These are phyloP conservation scores for Laterallus jamaicensis DNA, from an alignment of 2,113 vertebrate genomes.

Conservation along the genomic window DNA sequence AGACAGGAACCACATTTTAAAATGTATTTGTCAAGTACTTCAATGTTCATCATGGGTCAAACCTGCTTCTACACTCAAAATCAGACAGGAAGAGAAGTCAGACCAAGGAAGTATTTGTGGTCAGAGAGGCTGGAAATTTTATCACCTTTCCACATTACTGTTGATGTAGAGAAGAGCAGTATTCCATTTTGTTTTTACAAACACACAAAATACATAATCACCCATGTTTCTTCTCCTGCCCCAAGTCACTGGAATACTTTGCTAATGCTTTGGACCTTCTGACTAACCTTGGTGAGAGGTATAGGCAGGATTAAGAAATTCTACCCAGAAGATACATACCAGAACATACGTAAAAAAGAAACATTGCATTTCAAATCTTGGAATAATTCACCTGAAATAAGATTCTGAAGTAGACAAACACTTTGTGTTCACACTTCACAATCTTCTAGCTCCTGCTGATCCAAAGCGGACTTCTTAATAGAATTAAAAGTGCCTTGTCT, in stretches of 20 bases:
- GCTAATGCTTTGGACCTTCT: neutral
- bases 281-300: neutral
- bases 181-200: neutral
- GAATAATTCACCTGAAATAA: neutral
- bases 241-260: neutral
- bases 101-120: neutral
- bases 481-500: neutral
- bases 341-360: neutral
- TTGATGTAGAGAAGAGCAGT: neutral
- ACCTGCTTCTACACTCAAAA: neutral
- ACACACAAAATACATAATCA: neutral
- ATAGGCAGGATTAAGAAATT: neutral
- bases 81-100: neutral
- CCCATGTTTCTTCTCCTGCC: neutral
- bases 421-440: neutral
- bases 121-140: neutral
- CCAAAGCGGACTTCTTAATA: neutral
- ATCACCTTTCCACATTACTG: neutral
- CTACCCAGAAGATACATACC: neutral
- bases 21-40: neutral
- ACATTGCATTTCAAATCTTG: neutral
- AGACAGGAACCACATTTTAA: neutral
- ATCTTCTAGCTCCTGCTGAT: neutral
- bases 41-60: neutral
- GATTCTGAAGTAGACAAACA: neutral